A percentile compares a stretch with the other conserved stretches of the same genome.
phyloP scores from a whole-genome alignment of 2,888 invertebrate species.

The Lithophane socia region DNA sequence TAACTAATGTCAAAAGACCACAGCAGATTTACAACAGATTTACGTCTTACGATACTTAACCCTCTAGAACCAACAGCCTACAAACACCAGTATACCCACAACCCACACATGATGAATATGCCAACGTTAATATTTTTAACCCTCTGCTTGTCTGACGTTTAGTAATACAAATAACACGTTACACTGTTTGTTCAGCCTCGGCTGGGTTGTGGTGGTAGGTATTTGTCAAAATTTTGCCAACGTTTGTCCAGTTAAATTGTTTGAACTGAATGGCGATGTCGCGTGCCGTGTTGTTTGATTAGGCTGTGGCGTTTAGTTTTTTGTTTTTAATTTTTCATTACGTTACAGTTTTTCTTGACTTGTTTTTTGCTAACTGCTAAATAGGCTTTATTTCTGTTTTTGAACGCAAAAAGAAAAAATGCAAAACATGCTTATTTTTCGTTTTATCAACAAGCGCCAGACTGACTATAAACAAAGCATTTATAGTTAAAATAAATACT shows the following conservation, averaged over 20 bases:
- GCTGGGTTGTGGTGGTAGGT: slow-evolving; percentile 31
- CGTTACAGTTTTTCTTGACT: slow-evolving; percentile 38
- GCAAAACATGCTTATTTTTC: neutral
- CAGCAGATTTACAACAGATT: slow-evolving; percentile 2
- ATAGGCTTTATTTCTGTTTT: neutral
- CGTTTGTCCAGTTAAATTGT: slow-evolving; percentile 54
- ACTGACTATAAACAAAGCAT: neutral
- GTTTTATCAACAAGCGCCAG: neutral
- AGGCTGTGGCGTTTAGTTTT: slow-evolving; percentile 39
- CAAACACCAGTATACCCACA: slow-evolving; percentile 5
- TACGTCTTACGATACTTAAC: slow-evolving; percentile 12
- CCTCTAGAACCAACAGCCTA: neutral
- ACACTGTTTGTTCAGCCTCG: slow-evolving; percentile 47
- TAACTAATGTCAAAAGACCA: neutral
- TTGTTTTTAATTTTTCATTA: slow-evolving; percentile 16
- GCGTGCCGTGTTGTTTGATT: slow-evolving; percentile 45
- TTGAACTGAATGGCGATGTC: slow-evolving; percentile 24
- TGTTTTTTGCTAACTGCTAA: neutral
- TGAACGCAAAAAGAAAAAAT: neutral
- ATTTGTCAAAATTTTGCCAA: slow-evolving; percentile 64
- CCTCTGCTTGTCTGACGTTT: slow-evolving; percentile 52
- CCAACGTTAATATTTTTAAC: slow-evolving; percentile 60
- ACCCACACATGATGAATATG: slow-evolving; percentile 43
- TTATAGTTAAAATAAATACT: neutral
- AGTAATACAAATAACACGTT: slow-evolving; percentile 64